Conservation (phyloP, 2,888 invertebrate species). For the Drosophila koepferae region DNA sequence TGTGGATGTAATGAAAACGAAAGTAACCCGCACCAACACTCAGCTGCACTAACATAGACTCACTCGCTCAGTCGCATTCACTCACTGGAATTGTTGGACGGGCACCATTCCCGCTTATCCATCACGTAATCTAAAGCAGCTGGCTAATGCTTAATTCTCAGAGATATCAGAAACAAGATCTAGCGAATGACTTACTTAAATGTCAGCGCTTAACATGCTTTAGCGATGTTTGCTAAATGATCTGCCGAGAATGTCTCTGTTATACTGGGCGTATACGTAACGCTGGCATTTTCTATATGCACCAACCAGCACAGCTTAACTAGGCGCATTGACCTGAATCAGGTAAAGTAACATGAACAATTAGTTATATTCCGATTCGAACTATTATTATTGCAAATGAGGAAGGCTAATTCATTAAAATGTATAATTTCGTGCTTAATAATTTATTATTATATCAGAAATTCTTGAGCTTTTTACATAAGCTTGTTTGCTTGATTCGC, state of each 20-base stretch:
- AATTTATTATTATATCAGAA: neutral
- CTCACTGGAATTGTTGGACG: slow-evolving; percentile 22
- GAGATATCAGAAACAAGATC: neutral
- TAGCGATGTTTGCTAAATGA: slow-evolving; percentile 3
- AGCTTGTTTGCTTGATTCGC: neutral
- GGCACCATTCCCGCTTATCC: slow-evolving; percentile 43
- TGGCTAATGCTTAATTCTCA: neutral
- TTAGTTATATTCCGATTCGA: neutral
- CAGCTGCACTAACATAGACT: slow-evolving; percentile 37
- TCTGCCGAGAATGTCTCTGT: slow-evolving; percentile 3
- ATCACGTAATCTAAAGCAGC: slow-evolving; percentile 14
- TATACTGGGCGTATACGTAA: slow-evolving; percentile 23
- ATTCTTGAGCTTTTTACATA: slow-evolving; percentile 7
- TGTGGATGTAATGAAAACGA: slow-evolving; percentile 79
- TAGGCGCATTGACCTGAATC: slow-evolving; percentile 31
- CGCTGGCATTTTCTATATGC: neutral
- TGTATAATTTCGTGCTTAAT: neutral
- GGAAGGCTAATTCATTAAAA: neutral
- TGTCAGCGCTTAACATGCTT: slow-evolving; percentile 18
- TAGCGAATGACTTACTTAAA: slow-evolving; percentile 10
- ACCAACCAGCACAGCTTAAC: neutral
- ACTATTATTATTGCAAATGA: neutral
- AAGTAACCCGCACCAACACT: slow-evolving; percentile 72
- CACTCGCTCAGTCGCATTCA: slow-evolving; percentile 36
- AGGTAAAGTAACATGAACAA: neutral